Conservation (phyloP, 2,888 invertebrate species). For the Dryomyza anilis region DNA sequence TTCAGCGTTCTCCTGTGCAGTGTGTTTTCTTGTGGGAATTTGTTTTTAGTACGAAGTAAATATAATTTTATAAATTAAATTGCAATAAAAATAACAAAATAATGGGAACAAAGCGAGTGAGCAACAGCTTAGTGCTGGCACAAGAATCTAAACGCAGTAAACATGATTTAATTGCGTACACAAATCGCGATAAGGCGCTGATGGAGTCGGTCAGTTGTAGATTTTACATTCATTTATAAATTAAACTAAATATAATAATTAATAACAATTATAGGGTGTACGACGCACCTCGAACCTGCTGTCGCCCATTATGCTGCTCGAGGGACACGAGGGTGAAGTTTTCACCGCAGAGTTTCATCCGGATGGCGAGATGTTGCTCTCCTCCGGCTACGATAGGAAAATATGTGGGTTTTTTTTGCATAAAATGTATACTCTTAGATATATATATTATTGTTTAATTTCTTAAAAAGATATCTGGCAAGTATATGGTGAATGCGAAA, state of each 20-base stretch:
- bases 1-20: not conserved
- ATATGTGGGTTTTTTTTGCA: constrained; percentile 73
- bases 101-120: constrained; percentile 37
- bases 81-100: too few relatives aligned
- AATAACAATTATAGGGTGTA: constrained; percentile 63
- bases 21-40: not conserved
- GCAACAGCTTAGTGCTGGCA: constrained; percentile 52
- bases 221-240: not conserved
- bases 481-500: constrained; percentile 97
- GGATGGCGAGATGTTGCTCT: constrained; percentile 92
- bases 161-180: constrained; percentile 73
- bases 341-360: constrained; percentile 93
- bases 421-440: not conserved
- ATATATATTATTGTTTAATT: too few relatives aligned
- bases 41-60: not conserved
- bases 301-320: constrained; percentile 93
- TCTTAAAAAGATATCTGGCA: constrained; percentile 82
- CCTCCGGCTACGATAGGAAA: constrained; percentile 93
- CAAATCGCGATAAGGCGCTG: constrained; percentile 77
- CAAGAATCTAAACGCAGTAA: constrained; percentile 71
- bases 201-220: constrained; percentile 70
- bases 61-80: not conserved
- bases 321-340: constrained; percentile 97
- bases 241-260: not conserved
- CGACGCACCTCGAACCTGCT: constrained; percentile 85